Conservation (phyloP, 2,888 invertebrate genomes). For the Zelleria hepariella region DNA sequence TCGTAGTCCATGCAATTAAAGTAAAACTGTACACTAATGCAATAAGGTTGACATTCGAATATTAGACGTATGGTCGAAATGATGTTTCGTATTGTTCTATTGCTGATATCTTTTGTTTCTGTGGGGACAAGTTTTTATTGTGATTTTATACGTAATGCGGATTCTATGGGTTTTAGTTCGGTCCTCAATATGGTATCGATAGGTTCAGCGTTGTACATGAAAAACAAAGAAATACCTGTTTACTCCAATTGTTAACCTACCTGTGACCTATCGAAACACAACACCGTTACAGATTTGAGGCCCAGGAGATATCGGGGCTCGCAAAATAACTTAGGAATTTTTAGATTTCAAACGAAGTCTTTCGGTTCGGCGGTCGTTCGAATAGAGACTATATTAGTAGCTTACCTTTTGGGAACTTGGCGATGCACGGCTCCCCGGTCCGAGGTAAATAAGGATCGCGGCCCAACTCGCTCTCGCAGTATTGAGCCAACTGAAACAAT, state of each 20-base stretch:
- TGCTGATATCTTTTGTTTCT: no score
- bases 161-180: no score
- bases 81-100: no score
- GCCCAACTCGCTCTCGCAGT: conserved; percentile 45
- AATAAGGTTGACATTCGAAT: no score
- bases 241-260: not conserved
- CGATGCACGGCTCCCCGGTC: conserved; percentile 46
- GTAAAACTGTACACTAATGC: no score
- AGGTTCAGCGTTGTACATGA: no score
- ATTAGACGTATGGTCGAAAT: no score
- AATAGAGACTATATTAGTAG: no score
- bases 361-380: not conserved
- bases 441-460: conserved; percentile 43
- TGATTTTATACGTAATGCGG: no score
- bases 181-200: not conserved
- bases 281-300: not conserved
- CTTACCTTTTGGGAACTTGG: conserved; percentile 38
- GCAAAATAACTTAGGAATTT: not conserved
- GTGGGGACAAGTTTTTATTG: no score
- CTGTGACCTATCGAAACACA: no score
- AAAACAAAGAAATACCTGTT: not conserved
- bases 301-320: not conserved
- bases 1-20: no score
- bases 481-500: conserved; percentile 51
- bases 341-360: not conserved